Evolutionary conservation across 1,140 invertebrate genomes (phyloP).

Genomic region (Trichonephila clavipes): DNA sequence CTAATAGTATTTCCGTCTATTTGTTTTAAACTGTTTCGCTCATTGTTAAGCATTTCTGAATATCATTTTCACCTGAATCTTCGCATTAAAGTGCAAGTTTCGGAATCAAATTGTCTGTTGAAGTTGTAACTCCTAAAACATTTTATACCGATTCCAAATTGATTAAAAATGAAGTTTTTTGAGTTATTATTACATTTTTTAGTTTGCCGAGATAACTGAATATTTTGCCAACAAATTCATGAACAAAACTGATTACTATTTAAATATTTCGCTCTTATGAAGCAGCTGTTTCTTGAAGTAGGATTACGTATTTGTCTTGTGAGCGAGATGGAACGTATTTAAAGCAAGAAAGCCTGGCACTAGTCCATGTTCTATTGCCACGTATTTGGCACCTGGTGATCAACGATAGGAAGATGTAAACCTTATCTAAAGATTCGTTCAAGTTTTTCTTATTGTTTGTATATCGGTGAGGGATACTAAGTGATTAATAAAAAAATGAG

Average conservation of each 20-base stretch:
- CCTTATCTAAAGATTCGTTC: background rate
- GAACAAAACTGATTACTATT: background rate
- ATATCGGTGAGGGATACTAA: too few species aligned
- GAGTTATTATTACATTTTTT: background rate
- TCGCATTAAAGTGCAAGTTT: too few species aligned
- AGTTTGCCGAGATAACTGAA: background rate
- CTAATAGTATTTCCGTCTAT: too few species aligned
- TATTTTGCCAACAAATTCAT: background rate
- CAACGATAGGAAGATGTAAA: slow-evolving; percentile 7
- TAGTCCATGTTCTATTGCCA: slow-evolving; percentile 37
- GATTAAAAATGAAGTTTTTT: too few species aligned
- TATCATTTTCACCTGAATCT: too few species aligned
- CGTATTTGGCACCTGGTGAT: slow-evolving; percentile 66
- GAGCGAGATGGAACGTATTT: slow-evolving; percentile 39
- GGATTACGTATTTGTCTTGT: slow-evolving; percentile 21
- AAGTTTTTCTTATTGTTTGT: background rate
- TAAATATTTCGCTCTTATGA: slow-evolving; percentile 19
- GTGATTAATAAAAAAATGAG: too few species aligned
- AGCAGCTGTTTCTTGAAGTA: background rate
- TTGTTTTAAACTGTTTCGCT: too few species aligned
- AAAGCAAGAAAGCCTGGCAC: slow-evolving; percentile 58
- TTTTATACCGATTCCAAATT: too few species aligned
- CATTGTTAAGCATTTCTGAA: too few species aligned
- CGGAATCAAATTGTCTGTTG: too few species aligned
- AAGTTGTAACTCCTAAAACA: too few species aligned